These are phyloP conservation scores for Aulostomus chinensis DNA, from an alignment of 2,797 vertebrate species.

Conservation along the genomic window DNA sequence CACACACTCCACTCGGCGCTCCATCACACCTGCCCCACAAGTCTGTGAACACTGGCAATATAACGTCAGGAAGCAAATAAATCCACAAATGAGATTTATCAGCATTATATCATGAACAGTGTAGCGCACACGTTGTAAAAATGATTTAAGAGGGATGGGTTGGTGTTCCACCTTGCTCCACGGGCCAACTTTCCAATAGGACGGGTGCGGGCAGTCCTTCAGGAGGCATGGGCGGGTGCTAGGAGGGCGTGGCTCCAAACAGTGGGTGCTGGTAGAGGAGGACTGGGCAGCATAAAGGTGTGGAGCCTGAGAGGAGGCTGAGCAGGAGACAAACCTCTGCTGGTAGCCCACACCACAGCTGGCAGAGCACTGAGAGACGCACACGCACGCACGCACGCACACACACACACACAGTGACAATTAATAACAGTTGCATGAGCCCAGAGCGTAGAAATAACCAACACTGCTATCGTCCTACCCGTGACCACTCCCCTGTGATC, in stretches of 20 bases:
- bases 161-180: slow-evolving; percentile 83
- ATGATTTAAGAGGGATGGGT: too few species aligned
- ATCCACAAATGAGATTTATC: slow-evolving; percentile 25
- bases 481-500: slow-evolving; percentile 85
- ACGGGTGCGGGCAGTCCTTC: slow-evolving; percentile 75
- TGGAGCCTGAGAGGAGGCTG: slow-evolving; percentile 56
- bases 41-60: slow-evolving; percentile 94
- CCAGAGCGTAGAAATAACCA: too few species aligned
- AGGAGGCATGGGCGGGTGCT: slow-evolving; percentile 79
- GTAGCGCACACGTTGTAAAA: too few species aligned
- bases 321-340: slow-evolving; percentile 85
- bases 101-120: slow-evolving; percentile 6
- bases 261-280: slow-evolving; percentile 70
- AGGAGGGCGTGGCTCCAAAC: slow-evolving; percentile 74
- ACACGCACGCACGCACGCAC: slow-evolving; percentile 1
- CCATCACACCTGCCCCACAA: slow-evolving; percentile 87
- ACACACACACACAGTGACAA: slow-evolving; percentile 9
- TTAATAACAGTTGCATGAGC: background rate
- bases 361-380: slow-evolving; percentile 83
- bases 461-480: too few species aligned
- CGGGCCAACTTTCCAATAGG: slow-evolving; percentile 86
- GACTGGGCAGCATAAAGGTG: slow-evolving; percentile 54
- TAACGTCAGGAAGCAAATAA: too few species aligned
- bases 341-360: slow-evolving; percentile 83
- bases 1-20: slow-evolving; percentile 87